These are phyloP conservation scores for Cactoblastis cactorum DNA, from an alignment of 2,888 invertebrate species.

Conservation along the genomic window DNA sequence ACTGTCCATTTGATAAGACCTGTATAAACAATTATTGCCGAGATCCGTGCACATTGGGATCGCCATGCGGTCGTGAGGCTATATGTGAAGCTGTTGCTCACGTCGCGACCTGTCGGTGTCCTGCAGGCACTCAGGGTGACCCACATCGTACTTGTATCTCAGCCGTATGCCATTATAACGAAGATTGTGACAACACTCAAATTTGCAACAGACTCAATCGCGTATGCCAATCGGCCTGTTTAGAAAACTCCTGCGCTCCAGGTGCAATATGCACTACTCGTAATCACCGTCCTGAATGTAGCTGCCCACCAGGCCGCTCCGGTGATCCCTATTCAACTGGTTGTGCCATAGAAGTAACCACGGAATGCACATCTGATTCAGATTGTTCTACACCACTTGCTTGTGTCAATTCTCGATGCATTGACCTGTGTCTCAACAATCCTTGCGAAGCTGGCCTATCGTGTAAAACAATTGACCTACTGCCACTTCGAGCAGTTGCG, in stretches of 20 bases:
- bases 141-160: conserved; percentile 89
- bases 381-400: conserved; percentile 87
- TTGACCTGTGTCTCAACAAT: conserved; percentile 87
- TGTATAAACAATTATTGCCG: conserved; percentile 90
- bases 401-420: conserved; percentile 87
- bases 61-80: conserved; percentile 89
- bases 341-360: conserved; percentile 51
- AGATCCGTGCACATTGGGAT: conserved; percentile 85
- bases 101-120: conserved; percentile 89
- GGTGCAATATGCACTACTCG: conserved; percentile 87
- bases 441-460: conserved; percentile 88
- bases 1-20: conserved; percentile 91
- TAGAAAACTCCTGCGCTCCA: conserved; percentile 88
- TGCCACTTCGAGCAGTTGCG: conserved; percentile 90
- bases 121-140: conserved; percentile 91
- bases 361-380: conserved; percentile 86
- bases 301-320: conserved; percentile 85
- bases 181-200: conserved; percentile 92
- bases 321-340: conserved; percentile 88
- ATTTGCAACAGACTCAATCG: conserved; percentile 91
- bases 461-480: conserved; percentile 87
- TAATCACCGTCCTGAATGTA: conserved; percentile 88
- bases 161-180: conserved; percentile 91
- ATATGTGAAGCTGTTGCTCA: conserved; percentile 87
- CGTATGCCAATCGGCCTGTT: conserved; percentile 89